These are phyloP conservation scores for Isichthys henryi DNA, from an alignment of 2,113 vertebrate genomes.

Conservation along the genomic window DNA sequence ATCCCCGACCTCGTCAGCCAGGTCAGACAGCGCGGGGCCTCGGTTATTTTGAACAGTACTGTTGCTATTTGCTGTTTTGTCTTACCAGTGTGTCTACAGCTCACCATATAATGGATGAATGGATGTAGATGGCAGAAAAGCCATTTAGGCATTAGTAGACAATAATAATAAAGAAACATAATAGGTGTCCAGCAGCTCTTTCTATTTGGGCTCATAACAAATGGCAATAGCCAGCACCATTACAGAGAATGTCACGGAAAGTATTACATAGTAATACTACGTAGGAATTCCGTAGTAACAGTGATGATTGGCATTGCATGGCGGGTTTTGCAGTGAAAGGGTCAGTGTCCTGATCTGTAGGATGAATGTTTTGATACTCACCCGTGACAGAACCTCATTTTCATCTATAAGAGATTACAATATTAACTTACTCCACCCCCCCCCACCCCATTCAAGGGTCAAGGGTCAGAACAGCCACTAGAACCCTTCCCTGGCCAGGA, in stretches of 20 bases:
- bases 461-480: constrained; percentile 67
- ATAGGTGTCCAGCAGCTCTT: background rate
- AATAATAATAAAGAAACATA: background rate
- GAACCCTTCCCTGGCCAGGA: constrained; percentile 78
- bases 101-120: background rate
- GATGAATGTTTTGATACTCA: background rate
- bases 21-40: constrained; percentile 50
- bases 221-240: background rate
- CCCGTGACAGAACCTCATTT: background rate
- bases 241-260: background rate
- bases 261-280: too few relatives aligned
- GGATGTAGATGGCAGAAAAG: background rate
- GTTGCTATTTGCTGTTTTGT: background rate
- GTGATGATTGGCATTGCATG: background rate
- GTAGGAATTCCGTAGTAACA: background rate
- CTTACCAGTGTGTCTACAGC: background rate
- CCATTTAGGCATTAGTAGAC: background rate
- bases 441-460: constrained; percentile 54
- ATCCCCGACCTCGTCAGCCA: constrained; percentile 94
- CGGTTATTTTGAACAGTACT: background rate
- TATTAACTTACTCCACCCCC: background rate
- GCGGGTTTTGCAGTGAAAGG: background rate
- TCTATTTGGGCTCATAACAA: background rate
- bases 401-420: background rate
- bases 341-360: background rate